A percentile compares a stretch with the other conserved stretches of the same genome.
phyloP scores from a whole-genome alignment of 2,113 vertebrate species.

The Chaetorhynchus papuensis region DNA sequence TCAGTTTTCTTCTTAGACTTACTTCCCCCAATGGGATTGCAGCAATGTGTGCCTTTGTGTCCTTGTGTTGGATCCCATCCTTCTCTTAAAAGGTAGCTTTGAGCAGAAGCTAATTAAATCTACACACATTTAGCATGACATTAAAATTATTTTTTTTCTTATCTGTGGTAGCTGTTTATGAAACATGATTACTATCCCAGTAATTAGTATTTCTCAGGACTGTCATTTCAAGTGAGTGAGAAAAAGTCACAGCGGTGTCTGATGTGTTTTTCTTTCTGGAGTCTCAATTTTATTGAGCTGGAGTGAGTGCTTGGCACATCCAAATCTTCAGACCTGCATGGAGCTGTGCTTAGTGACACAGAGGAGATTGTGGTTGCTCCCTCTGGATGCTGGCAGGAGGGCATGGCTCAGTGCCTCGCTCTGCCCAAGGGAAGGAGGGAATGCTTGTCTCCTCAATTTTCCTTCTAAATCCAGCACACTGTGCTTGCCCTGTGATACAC shows the following conservation, averaged over 20 bases:
- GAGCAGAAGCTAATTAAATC: not conserved
- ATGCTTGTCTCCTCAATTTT: not conserved
- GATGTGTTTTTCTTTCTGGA: not conserved
- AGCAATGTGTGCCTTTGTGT: not conserved
- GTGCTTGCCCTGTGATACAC: not conserved
- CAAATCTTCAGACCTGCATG: not conserved
- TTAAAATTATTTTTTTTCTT: not conserved
- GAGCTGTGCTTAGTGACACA: not conserved
- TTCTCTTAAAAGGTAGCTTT: not conserved
- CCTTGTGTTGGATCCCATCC: not conserved
- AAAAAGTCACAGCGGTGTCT: not conserved
- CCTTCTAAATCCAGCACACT: not conserved
- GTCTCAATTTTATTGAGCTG: not conserved
- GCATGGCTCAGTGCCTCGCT: not conserved
- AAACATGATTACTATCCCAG: not conserved
- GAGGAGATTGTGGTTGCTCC: not conserved
- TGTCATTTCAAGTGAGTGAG: not conserved
- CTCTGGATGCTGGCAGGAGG: fast-evolving
- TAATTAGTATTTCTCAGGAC: conserved; percentile 20
- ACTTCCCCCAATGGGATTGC: not conserved
- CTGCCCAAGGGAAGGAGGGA: not conserved
- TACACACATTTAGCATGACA: not conserved
- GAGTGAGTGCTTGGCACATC: not conserved
- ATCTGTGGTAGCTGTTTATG: not conserved
- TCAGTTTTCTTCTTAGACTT: not conserved